These are phyloP conservation scores for Thamnophis sirtalis DNA, from an alignment of 2,113 vertebrate genomes.

Conservation along the genomic window DNA sequence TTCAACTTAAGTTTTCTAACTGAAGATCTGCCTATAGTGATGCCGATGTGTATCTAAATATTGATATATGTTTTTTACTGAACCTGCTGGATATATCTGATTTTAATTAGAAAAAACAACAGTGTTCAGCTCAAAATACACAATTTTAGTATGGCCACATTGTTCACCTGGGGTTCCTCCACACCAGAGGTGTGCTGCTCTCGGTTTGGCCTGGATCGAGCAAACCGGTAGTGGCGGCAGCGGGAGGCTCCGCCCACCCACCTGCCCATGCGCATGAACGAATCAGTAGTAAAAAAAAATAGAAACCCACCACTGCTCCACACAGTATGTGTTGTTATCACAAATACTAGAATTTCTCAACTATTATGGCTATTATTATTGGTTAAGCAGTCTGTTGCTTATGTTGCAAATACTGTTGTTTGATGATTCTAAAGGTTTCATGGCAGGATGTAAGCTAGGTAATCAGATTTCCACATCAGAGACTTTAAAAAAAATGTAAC, in stretches of 20 bases:
- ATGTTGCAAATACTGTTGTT: neutral
- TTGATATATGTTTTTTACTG: neutral
- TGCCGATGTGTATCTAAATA: neutral
- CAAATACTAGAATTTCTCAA: neutral
- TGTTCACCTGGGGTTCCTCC: neutral
- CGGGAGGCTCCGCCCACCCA: too few relatives aligned
- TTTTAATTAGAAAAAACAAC: too few relatives aligned
- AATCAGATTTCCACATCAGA: neutral
- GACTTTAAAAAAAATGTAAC: neutral
- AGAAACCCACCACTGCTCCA: neutral
- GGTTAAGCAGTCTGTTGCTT: too few relatives aligned
- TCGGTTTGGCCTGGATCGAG: too few relatives aligned
- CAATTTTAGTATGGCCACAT: neutral
- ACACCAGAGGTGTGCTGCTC: too few relatives aligned
- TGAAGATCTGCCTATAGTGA: neutral
- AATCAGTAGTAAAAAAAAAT: too few relatives aligned
- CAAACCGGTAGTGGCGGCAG: too few relatives aligned
- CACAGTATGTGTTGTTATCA: neutral
- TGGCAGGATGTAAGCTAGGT: neutral
- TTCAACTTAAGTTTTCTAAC: neutral
- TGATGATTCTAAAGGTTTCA: neutral
- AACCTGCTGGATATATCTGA: neutral
- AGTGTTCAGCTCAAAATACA: neutral
- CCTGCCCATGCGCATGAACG: too few relatives aligned
- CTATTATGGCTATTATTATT: neutral